Conservation (phyloP, 2,888 invertebrate species). For the Drosophila pullipes region DNA sequence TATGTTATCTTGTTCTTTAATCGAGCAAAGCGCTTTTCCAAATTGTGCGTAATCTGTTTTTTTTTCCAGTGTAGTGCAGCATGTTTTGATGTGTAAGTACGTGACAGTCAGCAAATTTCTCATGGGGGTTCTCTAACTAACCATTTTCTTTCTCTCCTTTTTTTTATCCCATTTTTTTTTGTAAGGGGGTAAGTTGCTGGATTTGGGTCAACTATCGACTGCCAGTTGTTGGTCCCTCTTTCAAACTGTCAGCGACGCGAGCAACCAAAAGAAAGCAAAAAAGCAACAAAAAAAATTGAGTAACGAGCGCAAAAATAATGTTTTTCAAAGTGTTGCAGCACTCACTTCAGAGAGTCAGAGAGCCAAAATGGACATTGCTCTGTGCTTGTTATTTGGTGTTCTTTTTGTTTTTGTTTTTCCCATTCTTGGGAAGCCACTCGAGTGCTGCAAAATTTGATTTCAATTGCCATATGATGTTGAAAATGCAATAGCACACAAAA, state of each 20-base stretch:
- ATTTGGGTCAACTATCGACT: conserved; percentile 79
- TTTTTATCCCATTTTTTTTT: not conserved
- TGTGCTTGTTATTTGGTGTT: conserved; percentile 10
- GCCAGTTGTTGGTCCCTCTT: conserved; percentile 58
- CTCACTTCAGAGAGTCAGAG: conserved; percentile 39
- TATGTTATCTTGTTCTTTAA: not conserved
- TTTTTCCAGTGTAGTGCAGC: conserved; percentile 14
- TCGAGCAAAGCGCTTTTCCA: not conserved
- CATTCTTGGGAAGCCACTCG: conserved; percentile 44
- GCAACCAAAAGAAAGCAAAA: conserved; percentile 7
- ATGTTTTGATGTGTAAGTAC: conserved; percentile 32
- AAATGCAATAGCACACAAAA: conserved; percentile 28
- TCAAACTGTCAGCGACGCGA: conserved; percentile 62
- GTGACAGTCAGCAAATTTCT: conserved; percentile 56
- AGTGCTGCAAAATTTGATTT: conserved; percentile 74
- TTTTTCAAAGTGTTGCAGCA: conserved; percentile 58
- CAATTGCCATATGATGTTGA: conserved; percentile 66
- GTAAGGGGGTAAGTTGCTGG: conserved; percentile 7
- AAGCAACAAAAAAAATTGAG: not conserved
- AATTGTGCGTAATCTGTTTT: not conserved
- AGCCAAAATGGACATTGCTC: conserved; percentile 39
- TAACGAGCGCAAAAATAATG: conserved; percentile 12
- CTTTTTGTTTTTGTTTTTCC: conserved; percentile 1
- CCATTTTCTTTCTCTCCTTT: not conserved
- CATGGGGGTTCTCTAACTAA: not conserved